A percentile compares a stretch with the other conserved stretches of the same genome.
Evolutionary conservation across 2,888 invertebrate species (phyloP).

Genomic region (Aphidius colemani): DNA sequence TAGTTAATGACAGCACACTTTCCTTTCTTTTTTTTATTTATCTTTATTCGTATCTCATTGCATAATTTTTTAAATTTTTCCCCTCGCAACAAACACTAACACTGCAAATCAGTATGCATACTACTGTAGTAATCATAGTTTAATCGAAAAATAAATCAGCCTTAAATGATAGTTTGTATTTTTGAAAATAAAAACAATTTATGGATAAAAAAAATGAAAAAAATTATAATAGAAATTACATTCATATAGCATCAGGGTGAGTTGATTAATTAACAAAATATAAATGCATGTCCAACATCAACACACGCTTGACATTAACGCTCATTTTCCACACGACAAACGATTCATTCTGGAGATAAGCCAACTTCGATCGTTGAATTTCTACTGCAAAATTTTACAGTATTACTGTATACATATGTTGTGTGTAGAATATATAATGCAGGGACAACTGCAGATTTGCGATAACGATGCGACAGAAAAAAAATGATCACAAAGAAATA

Average conservation of each 20-base stretch:
- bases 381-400: slow-evolving; percentile 5
- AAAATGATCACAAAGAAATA: background rate
- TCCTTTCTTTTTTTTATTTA: too few relatives aligned
- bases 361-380: slow-evolving; percentile 23
- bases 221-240: too few relatives aligned
- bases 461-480: background rate
- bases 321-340: slow-evolving; percentile 26
- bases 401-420: background rate
- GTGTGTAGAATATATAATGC: background rate
- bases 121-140: too few relatives aligned
- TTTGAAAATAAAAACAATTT: too few relatives aligned
- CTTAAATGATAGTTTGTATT: slow-evolving; percentile 19
- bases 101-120: too few relatives aligned
- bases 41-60: too few relatives aligned
- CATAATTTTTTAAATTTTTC: too few relatives aligned
- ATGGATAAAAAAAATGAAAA: too few relatives aligned
- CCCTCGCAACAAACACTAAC: too few relatives aligned
- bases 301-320: slow-evolving; percentile 27
- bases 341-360: slow-evolving; percentile 26
- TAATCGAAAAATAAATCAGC: background rate
- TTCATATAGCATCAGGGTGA: too few relatives aligned
- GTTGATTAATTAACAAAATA: too few relatives aligned
- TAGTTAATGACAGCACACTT: background rate
- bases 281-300: background rate
- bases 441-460: background rate